Conservation (phyloP, 2,797 vertebrate species). For the Brachymystax lenok region DNA sequence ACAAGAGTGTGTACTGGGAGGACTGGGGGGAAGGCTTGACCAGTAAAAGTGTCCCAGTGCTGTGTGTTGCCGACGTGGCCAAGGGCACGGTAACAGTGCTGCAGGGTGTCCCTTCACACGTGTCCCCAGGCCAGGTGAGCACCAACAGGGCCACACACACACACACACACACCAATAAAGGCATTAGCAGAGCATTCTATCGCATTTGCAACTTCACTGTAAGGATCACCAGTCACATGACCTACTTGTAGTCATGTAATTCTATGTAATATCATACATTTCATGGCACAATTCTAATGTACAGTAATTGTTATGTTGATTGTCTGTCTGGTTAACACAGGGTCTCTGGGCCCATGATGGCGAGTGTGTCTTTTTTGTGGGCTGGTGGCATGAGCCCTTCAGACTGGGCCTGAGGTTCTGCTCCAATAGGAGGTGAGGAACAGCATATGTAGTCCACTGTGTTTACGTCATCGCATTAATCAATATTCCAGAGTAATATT, state of each 20-base stretch:
- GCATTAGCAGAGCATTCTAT: not conserved
- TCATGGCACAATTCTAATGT: too few relatives aligned
- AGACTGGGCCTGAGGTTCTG: slow-evolving; percentile 82
- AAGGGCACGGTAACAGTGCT: slow-evolving; percentile 51
- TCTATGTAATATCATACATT: not conserved
- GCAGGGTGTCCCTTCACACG: slow-evolving; percentile 61
- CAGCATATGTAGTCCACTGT: not conserved
- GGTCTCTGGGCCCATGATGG: slow-evolving; percentile 82
- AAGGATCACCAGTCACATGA: not conserved
- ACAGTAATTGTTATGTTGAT: not conserved
- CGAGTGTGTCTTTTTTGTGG: slow-evolving; percentile 82
- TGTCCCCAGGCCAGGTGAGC: slow-evolving; percentile 79
- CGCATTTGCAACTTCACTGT: not conserved
- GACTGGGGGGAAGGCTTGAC: slow-evolving; percentile 80
- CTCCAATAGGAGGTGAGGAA: slow-evolving; percentile 78
- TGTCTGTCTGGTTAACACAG: slow-evolving; percentile 57
- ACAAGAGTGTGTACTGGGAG: slow-evolving; percentile 72
- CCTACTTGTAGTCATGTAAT: not conserved
- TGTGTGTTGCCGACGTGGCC: slow-evolving; percentile 71
- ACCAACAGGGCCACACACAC: not conserved
- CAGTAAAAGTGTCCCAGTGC: slow-evolving; percentile 67
- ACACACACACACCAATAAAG: not conserved
- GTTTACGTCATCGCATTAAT: not conserved
- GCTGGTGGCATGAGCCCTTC: slow-evolving; percentile 83
- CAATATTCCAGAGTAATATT: not conserved